Evolutionary conservation across 2,888 invertebrate genomes (phyloP).

Genomic region (Maniola hyperantus): DNA sequence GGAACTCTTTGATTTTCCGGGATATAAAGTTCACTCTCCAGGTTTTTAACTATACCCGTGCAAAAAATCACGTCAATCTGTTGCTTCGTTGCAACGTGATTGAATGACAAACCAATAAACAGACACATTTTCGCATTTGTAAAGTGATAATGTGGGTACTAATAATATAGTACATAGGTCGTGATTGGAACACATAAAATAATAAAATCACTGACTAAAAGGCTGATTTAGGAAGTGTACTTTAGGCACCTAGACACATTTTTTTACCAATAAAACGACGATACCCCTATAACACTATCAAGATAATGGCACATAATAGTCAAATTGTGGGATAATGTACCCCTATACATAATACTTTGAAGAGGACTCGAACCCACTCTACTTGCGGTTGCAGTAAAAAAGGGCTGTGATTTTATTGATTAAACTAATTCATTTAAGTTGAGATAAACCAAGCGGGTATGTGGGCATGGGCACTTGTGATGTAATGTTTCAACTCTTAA

Average conservation of each 20-base stretch:
- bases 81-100: too few species aligned
- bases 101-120: too few species aligned
- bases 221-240: too few species aligned
- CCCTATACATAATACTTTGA: slow-evolving; percentile 42
- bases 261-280: slow-evolving; percentile 20
- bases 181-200: too few species aligned
- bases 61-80: too few species aligned
- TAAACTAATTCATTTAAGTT: slow-evolving; percentile 45
- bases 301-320: slow-evolving; percentile 34
- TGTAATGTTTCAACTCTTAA: slow-evolving; percentile 22
- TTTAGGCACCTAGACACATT: slow-evolving; percentile 3
- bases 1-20: too few species aligned
- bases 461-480: slow-evolving; percentile 41
- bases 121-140: too few species aligned
- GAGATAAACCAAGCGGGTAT: slow-evolving; percentile 43
- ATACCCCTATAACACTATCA: slow-evolving; percentile 30
- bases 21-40: too few species aligned
- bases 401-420: slow-evolving; percentile 47
- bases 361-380: slow-evolving; percentile 44
- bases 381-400: slow-evolving; percentile 39
- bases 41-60: too few species aligned
- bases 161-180: too few species aligned
- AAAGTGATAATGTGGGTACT: too few species aligned
- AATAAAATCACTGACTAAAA: too few species aligned
- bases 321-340: slow-evolving; percentile 43